Conservation (phyloP, 2,888 invertebrate genomes). For the Sarcophaga carnaria region DNA sequence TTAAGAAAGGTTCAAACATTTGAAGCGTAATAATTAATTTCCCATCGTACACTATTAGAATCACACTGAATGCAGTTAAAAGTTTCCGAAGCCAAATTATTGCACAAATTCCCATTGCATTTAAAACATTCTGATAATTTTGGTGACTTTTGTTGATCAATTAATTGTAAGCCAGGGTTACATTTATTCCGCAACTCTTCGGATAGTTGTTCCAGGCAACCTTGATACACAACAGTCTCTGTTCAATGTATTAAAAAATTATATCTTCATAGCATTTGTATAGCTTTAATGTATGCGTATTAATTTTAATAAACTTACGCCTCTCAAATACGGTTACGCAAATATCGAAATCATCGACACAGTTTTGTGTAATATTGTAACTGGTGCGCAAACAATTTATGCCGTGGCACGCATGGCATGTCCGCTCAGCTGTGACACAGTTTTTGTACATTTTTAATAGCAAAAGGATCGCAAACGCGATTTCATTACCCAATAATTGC, state of each 20-base stretch:
- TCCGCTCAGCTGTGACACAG: slow-evolving; percentile 71
- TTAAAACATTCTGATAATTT: slow-evolving; percentile 73
- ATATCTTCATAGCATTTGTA: neutral
- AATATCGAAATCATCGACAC: slow-evolving; percentile 77
- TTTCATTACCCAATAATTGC: slow-evolving; percentile 19
- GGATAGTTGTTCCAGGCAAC: slow-evolving; percentile 66
- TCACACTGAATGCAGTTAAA: slow-evolving; percentile 77
- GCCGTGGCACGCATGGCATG: slow-evolving; percentile 76
- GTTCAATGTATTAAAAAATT: neutral
- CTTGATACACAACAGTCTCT: slow-evolving; percentile 71
- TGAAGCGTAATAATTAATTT: neutral
- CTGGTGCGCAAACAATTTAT: slow-evolving; percentile 76
- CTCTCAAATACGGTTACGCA: slow-evolving; percentile 77
- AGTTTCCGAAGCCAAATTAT: slow-evolving; percentile 73
- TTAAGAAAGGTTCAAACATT: neutral
- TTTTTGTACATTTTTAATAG: slow-evolving; percentile 42
- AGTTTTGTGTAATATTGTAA: slow-evolving; percentile 70
- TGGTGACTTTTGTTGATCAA: neutral
- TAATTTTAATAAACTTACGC: slow-evolving; percentile 71
- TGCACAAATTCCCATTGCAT: slow-evolving; percentile 77
- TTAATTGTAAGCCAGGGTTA: neutral
- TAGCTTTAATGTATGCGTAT: neutral
- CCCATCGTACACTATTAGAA: slow-evolving; percentile 72
- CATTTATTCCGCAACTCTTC: slow-evolving; percentile 65
- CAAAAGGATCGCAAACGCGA: slow-evolving; percentile 19